Percentiles rank a stretch among this genome's conserved stretches.
These are phyloP conservation scores for Pocillopora damicornis DNA, from an alignment of 64 coral and sea anemone genomes.

Conservation along the genomic window DNA sequence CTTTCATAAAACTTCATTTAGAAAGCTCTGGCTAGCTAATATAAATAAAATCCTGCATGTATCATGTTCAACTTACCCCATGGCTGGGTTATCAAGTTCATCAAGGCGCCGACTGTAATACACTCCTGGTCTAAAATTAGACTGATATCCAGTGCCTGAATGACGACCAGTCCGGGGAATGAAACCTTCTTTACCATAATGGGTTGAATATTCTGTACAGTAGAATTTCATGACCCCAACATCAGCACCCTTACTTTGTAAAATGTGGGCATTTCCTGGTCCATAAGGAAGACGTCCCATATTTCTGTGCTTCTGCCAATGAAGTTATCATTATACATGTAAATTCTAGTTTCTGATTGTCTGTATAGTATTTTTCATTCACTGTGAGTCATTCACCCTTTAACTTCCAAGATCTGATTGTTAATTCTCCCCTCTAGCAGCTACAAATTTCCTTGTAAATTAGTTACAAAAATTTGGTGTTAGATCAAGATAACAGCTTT, in stretches of 20 bases:
- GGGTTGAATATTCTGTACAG: conserved; percentile 91
- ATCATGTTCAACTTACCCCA: conserved; percentile 64
- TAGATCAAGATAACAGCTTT: too few relatives aligned
- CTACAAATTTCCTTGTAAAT: too few relatives aligned
- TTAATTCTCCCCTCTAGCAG: too few relatives aligned
- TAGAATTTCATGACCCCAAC: conserved; percentile 89
- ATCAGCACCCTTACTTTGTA: conserved; percentile 94
- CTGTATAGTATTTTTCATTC: too few relatives aligned
- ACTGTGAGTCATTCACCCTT: too few relatives aligned
- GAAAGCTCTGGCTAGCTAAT: too few relatives aligned
- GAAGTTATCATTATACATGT: neutral
- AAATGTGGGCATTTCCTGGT: conserved; percentile 84
- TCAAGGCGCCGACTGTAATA: conserved; percentile 93
- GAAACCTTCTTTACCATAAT: conserved; percentile 87
- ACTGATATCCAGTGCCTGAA: conserved; percentile 92
- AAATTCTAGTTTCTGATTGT: too few relatives aligned
- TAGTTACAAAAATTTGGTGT: too few relatives aligned
- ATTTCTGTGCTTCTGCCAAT: neutral
- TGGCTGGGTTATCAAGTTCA: conserved; percentile 92
- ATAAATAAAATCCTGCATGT: too few relatives aligned
- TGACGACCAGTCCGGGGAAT: conserved; percentile 84
- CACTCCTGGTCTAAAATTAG: conserved; percentile 97
- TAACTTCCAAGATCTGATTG: too few relatives aligned
- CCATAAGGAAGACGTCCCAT: conserved; percentile 95
- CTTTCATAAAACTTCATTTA: too few relatives aligned